A percentile compares a stretch with the other conserved stretches of the same genome.
These are phyloP conservation scores for Marisa cornuarietis DNA, from an alignment of 1,140 invertebrate genomes.

Conservation along the genomic window DNA sequence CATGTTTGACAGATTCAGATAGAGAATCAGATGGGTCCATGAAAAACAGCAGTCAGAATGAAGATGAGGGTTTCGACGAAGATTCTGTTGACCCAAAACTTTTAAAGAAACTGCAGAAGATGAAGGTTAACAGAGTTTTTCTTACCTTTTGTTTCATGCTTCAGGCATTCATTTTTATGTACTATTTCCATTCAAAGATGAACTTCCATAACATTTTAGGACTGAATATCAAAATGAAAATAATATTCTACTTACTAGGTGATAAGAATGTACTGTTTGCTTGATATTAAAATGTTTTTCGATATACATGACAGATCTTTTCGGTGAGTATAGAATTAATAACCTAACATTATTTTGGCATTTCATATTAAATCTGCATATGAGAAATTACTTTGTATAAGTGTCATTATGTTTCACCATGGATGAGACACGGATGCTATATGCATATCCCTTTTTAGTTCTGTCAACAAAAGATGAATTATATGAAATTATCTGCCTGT, in stretches of 20 bases:
- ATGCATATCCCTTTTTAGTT: no score
- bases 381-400: no score
- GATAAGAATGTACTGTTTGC: not conserved
- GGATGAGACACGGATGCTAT: not conserved
- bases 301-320: no score
- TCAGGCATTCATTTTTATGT: not conserved
- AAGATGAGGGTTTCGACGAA: conserved; percentile 51
- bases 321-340: no score
- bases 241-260: not conserved
- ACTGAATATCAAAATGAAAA: not conserved
- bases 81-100: conserved; percentile 42
- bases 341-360: not conserved
- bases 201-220: not conserved
- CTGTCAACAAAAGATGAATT: no score
- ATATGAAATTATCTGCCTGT: no score
- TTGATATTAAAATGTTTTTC: not conserved
- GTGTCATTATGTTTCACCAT: not conserved
- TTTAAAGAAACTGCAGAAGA: conserved; percentile 23
- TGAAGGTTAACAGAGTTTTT: not conserved
- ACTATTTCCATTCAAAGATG: no score
- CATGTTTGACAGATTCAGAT: conserved; percentile 19
- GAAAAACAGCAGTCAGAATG: conserved; percentile 26
- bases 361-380: no score
- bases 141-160: not conserved
- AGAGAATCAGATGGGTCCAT: conserved; percentile 12